Evolutionary conservation across 2,113 vertebrate species (phyloP).

Genomic region (Conger conger): DNA sequence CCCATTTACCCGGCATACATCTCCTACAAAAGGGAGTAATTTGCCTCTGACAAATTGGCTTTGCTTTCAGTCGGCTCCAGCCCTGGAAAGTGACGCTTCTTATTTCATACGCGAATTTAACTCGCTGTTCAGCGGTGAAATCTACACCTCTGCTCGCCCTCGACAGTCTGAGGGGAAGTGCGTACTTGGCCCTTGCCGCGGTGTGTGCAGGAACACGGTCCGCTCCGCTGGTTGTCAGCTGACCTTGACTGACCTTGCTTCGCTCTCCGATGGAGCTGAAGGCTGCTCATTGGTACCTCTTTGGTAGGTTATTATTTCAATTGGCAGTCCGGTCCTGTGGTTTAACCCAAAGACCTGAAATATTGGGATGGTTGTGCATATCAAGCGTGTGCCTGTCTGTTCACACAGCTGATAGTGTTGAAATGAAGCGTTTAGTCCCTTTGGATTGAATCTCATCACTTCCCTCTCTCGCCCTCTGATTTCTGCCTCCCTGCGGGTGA

Average conservation of each 20-base stretch:
- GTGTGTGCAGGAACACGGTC: background rate
- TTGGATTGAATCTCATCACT: too few species aligned
- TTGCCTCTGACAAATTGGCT: too few species aligned
- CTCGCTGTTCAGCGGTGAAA: background rate
- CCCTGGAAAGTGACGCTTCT: background rate
- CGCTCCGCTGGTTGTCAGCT: background rate
- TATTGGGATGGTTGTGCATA: background rate
- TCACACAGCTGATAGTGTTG: background rate
- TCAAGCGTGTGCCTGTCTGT: background rate
- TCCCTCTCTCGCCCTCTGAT: too few species aligned
- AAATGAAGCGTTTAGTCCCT: too few species aligned
- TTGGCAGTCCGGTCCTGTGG: background rate
- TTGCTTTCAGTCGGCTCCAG: too few species aligned
- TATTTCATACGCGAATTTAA: background rate
- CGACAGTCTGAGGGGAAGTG: background rate
- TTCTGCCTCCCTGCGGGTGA: too few species aligned
- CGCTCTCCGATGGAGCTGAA: background rate
- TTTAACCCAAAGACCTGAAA: background rate
- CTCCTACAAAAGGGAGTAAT: too few species aligned
- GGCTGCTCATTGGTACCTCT: background rate
- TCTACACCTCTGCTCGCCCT: background rate
- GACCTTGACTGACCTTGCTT: background rate
- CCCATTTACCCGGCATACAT: too few species aligned
- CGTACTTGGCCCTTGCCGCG: background rate
- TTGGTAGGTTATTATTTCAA: background rate